Evolutionary conservation across 2,797 vertebrate species (phyloP).

Genomic region (Hozukius guyotensis): DNA sequence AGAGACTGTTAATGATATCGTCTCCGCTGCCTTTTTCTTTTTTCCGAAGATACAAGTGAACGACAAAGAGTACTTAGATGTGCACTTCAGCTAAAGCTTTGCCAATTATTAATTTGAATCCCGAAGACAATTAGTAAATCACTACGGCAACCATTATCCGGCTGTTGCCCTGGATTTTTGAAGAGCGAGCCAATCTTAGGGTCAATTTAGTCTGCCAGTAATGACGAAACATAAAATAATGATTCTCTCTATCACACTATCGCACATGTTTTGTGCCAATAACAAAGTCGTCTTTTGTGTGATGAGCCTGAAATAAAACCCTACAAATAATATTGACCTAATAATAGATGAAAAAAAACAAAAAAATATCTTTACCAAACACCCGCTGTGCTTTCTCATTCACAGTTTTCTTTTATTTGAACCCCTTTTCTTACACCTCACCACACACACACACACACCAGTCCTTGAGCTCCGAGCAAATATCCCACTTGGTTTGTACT

Average conservation of each 20-base stretch:
- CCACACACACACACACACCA: slow-evolving; percentile 6
- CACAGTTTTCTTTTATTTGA: slow-evolving; percentile 30
- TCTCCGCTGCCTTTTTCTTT: slow-evolving; percentile 54
- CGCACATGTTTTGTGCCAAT: slow-evolving; percentile 1
- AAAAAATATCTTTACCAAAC: slow-evolving; percentile 29
- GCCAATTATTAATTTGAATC: slow-evolving; percentile 71
- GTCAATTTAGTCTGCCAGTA: slow-evolving; percentile 61
- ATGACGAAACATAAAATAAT: slow-evolving; percentile 51
- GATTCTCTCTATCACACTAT: slow-evolving; percentile 13
- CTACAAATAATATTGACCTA: slow-evolving; percentile 45
- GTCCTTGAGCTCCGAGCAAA: slow-evolving; percentile 56
- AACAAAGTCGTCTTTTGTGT: slow-evolving; percentile 30
- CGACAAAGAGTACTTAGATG: slow-evolving; percentile 68
- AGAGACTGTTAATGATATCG: slow-evolving; percentile 81
- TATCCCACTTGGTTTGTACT: slow-evolving; percentile 65
- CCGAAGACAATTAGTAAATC: slow-evolving; percentile 70
- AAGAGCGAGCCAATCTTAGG: slow-evolving; percentile 39
- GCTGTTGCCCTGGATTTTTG: slow-evolving; percentile 55
- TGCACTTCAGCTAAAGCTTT: slow-evolving; percentile 67
- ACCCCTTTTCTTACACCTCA: not conserved
- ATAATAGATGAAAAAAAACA: slow-evolving; percentile 24
- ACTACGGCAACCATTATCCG: slow-evolving; percentile 48
- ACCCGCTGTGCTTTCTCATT: slow-evolving; percentile 23
- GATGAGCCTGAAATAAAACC: slow-evolving; percentile 33
- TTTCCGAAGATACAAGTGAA: slow-evolving; percentile 56